Base-by-base conservation (phyloP, 2,113 vertebrate genomes). In the Sebastes fasciatus region DNA sequence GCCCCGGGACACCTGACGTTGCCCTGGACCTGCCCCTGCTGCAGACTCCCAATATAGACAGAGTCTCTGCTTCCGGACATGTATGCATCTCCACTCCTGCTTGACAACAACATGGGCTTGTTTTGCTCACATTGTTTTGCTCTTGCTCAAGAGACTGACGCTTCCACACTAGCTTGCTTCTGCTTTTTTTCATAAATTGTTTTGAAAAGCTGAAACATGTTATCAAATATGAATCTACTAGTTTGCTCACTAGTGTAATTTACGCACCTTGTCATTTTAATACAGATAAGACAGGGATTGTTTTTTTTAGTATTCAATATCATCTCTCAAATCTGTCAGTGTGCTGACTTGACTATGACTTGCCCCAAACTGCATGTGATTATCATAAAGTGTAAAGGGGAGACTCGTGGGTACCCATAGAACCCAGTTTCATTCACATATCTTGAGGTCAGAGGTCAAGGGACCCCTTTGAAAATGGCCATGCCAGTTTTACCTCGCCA, bases 1-100 rank as follows among this genome's bases (percentile, higher is more conserved):
- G 94, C 85, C 74, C 0, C 23, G 94, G 94, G 81, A 94, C 77
- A 7, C 95, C 91, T 34, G 94, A 87, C 11, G 87, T 66, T 0
- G 89, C 87, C 67, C 87, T 96, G 75, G 95, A 96, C 82, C 88
- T 96, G 71, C 93, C 93, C 57, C 85, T 92, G 85, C 52, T 95
- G 74, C 95, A 96, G 82, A 86, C 93, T 1, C 91, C 96, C 69
- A 86, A 83, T 54, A 77, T 94, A 65, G 96, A 98, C 92, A 92
- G 97, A 91, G 95, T 99, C 90, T 99, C 98, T 82, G 97, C 98
- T 0, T 97, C 98, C 17, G 96, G 97, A 95, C 98, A 99, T 94
- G 98, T 98, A 99, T 49, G 96, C 86, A 58, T 80, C 62, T 45
- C 51, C 57, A 6, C 16, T 45, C 8, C 74, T 82, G 87, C 62